These are phyloP conservation scores for Anoncus sp. DNA, from an alignment of 2,888 invertebrate species.

Conservation along the genomic window DNA sequence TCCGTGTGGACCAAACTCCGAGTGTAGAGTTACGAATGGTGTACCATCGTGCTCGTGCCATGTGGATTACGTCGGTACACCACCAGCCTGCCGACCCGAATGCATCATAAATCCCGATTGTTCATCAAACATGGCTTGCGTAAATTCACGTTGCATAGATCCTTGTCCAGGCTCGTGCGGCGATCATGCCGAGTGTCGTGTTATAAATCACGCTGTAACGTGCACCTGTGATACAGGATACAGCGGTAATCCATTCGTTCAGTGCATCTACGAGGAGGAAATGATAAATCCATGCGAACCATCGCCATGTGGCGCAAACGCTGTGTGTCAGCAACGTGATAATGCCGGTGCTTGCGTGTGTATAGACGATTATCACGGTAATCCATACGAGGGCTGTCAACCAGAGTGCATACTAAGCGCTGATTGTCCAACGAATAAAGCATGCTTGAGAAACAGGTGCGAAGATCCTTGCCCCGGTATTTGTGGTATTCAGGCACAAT, in stretches of 20 bases:
- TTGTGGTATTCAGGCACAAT: conserved; percentile 93
- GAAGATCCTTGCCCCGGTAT: conserved; percentile 94
- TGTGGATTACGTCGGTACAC: conserved; percentile 90
- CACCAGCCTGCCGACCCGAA: conserved; percentile 93
- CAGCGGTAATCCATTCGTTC: conserved; percentile 93
- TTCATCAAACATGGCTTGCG: conserved; percentile 90
- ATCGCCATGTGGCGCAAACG: conserved; percentile 94
- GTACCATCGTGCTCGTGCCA: conserved; percentile 91
- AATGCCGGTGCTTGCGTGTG: conserved; percentile 93
- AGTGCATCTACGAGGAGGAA: conserved; percentile 88
- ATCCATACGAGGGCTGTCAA: conserved; percentile 93
- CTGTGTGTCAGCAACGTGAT: conserved; percentile 90
- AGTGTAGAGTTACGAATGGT: conserved; percentile 88
- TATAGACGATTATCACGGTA: conserved; percentile 92
- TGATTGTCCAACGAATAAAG: conserved; percentile 92
- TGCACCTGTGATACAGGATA: conserved; percentile 91
- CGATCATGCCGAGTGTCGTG: conserved; percentile 90
- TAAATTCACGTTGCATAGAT: conserved; percentile 92
- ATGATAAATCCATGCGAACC: conserved; percentile 91
- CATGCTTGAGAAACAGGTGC: conserved; percentile 93
- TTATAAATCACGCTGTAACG: conserved; percentile 92
- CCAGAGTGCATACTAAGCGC: conserved; percentile 95
- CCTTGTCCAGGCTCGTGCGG: conserved; percentile 94
- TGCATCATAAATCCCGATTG: conserved; percentile 93
- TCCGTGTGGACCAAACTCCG: conserved; percentile 93